A percentile compares a stretch with the other conserved stretches of the same genome.
Evolutionary conservation across 2,888 invertebrate species (phyloP).

Genomic region (Drosophila multiciliata): DNA sequence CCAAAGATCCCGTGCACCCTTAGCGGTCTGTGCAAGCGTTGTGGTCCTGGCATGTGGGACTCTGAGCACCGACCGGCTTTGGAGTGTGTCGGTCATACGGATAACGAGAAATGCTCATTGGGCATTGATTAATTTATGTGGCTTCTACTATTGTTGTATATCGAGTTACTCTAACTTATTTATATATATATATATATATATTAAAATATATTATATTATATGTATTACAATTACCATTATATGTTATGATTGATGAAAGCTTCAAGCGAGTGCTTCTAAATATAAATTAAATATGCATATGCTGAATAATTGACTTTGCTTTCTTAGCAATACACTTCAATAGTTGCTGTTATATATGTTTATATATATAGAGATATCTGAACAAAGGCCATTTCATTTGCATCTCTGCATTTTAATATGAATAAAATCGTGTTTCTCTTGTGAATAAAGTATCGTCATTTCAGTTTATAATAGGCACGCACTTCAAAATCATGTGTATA

Average conservation of each 20-base stretch:
- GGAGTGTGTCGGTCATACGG: slow-evolving; percentile 91
- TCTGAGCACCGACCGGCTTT: slow-evolving; percentile 95
- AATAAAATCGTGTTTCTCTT: slow-evolving; percentile 52
- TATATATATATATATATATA: slow-evolving; percentile 31
- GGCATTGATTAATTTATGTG: slow-evolving; percentile 82
- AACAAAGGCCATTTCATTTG: slow-evolving; percentile 17
- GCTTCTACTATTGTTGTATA: slow-evolving; percentile 50
- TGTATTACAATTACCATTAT: slow-evolving; percentile 40
- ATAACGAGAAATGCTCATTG: slow-evolving; percentile 86
- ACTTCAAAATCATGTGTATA: slow-evolving; percentile 26
- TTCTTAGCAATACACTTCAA: slow-evolving; percentile 4
- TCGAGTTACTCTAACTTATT: slow-evolving; percentile 41
- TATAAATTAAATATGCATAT: slow-evolving; percentile 41
- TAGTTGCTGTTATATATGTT: slow-evolving; percentile 1
- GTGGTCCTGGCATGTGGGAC: slow-evolving; percentile 98
- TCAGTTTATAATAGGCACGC: slow-evolving; percentile 36
- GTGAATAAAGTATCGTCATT: slow-evolving; percentile 43
- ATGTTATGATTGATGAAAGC: slow-evolving; percentile 48
- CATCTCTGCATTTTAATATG: slow-evolving; percentile 33
- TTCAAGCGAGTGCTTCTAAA: slow-evolving; percentile 57
- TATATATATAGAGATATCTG: slow-evolving; percentile 2
- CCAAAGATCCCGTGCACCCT: slow-evolving; percentile 95
- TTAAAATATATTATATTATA: slow-evolving; percentile 31
- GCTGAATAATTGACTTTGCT: slow-evolving; percentile 35
- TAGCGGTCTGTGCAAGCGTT: slow-evolving; percentile 93